Conservation (phyloP, 2,888 invertebrate species). For the Sepiola atlantica region DNA sequence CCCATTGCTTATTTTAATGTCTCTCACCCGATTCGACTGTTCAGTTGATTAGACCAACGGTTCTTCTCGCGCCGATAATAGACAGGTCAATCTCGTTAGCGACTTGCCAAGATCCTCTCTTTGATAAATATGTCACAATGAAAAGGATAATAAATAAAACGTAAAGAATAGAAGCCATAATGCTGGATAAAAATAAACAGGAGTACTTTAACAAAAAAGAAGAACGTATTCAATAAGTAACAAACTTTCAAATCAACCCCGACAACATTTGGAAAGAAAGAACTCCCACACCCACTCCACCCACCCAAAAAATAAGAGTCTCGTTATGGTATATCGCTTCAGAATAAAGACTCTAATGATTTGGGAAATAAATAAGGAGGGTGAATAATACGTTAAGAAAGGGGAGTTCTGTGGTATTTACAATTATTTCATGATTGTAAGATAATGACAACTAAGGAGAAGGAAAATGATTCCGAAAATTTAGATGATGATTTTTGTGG, state of each 20-base stretch:
- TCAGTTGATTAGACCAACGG: conserved; percentile 12
- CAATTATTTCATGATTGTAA: background rate
- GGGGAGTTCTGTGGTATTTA: background rate
- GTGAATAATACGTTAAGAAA: background rate
- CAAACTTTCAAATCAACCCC: background rate
- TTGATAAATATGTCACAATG: background rate
- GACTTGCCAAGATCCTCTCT: background rate
- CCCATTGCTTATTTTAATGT: background rate
- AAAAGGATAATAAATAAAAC: background rate
- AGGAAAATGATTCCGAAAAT: background rate
- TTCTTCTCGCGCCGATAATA: background rate
- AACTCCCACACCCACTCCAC: background rate
- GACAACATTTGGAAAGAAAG: background rate
- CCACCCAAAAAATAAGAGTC: background rate
- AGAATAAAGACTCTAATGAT: background rate
- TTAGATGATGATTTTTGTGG: background rate
- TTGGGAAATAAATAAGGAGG: background rate
- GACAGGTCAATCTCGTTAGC: background rate
- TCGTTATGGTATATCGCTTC: background rate
- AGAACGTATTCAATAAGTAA: background rate
- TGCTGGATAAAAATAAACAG: background rate
- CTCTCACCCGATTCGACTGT: background rate
- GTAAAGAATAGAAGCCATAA: background rate
- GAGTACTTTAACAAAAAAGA: background rate
- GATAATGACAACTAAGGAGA: background rate